Evolutionary conservation across 2,797 vertebrate species (phyloP), one percentile per base, ranked within the genome.

Genomic region (Peromyscus attwateri): DNA sequence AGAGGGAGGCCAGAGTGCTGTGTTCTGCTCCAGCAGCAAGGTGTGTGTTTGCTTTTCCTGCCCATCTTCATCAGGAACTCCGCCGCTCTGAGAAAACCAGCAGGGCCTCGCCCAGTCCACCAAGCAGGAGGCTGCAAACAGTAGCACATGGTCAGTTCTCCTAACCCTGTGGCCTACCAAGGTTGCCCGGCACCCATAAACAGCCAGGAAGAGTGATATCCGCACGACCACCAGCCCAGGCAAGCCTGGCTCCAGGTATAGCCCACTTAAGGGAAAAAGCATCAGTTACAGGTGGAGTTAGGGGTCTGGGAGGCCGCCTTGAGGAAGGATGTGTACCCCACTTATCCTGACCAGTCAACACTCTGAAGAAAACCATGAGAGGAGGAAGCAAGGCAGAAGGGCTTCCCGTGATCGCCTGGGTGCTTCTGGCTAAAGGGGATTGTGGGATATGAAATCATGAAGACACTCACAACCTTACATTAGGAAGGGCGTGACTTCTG

Each of bases 41-140:
- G 75, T 62, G 19, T 1, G 82, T 46, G 82, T 91, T 92, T 97
- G 34, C 80, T 91, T 62, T 43, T 19, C n/a, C 52, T 97, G 81
- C 23, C 5, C 0, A 13, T 97, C 91, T 90, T 97, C 96, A 89
- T 96, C 89, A 96, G 2, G 97, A 97, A 76, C 98, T 95, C 68
- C 98, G 98, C 98, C 87, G 98, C 89, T 99, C 99, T 1, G 98
- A 98, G 95, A 99, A 99, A 80, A 99, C 93, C 97, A 99, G 98
- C 98, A 99, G 97, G 49, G 99, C 99, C 98, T 99, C 99, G 91
- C 99, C 99, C 25, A 98, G 95, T 16, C 98, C 99, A 76, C 99
- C 98, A 8, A 99, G 62, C 91, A 99, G 97, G 97, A 99, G 97
- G 98, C 99, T 99, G 98, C 81, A 92, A 98, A 98, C 73, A 97